These are phyloP conservation scores for Pardalotus punctatus DNA, from an alignment of 2,113 vertebrate species.

Conservation along the genomic window DNA sequence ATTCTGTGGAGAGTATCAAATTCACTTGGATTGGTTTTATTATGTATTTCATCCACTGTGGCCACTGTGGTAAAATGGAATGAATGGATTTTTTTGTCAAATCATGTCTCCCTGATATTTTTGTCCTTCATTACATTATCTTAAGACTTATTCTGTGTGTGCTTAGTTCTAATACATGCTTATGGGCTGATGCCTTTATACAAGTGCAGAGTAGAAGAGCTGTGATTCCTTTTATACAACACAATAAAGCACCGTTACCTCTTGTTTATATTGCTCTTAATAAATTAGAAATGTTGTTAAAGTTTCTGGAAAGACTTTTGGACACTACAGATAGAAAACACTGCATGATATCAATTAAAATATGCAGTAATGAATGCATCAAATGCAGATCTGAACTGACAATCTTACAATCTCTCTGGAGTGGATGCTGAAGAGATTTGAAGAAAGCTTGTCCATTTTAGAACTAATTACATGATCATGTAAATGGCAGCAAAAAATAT, in stretches of 20 bases:
- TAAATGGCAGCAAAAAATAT: background rate
- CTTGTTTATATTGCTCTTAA: background rate
- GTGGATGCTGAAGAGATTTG: background rate
- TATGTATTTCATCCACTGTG: background rate
- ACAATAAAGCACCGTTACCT: background rate
- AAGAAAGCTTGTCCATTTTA: background rate
- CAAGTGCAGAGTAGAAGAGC: background rate
- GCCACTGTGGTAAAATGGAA: background rate
- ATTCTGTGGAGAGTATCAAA: background rate
- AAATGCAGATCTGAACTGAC: background rate
- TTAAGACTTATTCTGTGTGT: background rate
- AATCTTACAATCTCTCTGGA: background rate
- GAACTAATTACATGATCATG: background rate
- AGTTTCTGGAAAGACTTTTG: background rate
- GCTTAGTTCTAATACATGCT: background rate
- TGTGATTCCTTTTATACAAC: background rate
- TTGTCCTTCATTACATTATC: background rate
- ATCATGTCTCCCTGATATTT: background rate
- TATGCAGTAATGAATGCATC: background rate
- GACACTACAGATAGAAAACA: background rate
- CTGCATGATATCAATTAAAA: background rate
- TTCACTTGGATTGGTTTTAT: background rate
- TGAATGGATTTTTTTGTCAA: background rate
- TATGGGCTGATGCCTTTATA: background rate
- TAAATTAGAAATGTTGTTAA: background rate